These are phyloP conservation scores for Rhynchonycteris naso DNA, from an alignment of 2,797 vertebrate species.

Conservation along the genomic window DNA sequence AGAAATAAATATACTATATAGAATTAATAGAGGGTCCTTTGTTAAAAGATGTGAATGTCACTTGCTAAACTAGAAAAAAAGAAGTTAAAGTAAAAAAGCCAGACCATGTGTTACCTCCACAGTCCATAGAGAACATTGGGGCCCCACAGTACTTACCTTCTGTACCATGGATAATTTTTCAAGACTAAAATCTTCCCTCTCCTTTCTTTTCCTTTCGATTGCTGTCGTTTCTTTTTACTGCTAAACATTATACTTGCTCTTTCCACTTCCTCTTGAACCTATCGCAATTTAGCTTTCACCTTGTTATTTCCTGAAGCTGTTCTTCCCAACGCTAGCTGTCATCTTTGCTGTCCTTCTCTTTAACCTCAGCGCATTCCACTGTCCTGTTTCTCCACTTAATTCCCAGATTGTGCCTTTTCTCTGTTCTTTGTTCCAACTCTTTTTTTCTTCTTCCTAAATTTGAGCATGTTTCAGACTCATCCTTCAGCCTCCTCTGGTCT, in stretches of 20 bases:
- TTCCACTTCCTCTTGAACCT: not conserved
- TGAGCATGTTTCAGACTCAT: not conserved
- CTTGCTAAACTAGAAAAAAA: not conserved
- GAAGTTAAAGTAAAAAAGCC: not conserved
- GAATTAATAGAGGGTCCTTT: not conserved
- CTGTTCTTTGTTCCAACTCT: not conserved
- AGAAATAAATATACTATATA: slow-evolving; percentile 4
- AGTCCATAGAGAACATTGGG: not conserved
- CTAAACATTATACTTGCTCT: not conserved
- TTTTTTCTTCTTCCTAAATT: not conserved
- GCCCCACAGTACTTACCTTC: not conserved
- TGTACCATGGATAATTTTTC: not conserved
- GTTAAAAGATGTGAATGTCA: not conserved
- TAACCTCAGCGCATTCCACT: not conserved
- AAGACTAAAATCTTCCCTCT: not conserved
- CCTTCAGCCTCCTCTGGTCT: not conserved
- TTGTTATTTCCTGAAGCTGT: not conserved
- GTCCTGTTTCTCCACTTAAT: not conserved
- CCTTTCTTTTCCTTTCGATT: not conserved
- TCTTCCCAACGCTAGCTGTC: not conserved
- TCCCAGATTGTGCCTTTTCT: not conserved
- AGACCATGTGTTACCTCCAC: not conserved
- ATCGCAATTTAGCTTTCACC: not conserved
- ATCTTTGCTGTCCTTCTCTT: not conserved
- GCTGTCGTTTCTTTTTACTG: not conserved